Base-by-base conservation (phyloP, 2,797 vertebrate species). In the Phalloptychus januarius region DNA sequence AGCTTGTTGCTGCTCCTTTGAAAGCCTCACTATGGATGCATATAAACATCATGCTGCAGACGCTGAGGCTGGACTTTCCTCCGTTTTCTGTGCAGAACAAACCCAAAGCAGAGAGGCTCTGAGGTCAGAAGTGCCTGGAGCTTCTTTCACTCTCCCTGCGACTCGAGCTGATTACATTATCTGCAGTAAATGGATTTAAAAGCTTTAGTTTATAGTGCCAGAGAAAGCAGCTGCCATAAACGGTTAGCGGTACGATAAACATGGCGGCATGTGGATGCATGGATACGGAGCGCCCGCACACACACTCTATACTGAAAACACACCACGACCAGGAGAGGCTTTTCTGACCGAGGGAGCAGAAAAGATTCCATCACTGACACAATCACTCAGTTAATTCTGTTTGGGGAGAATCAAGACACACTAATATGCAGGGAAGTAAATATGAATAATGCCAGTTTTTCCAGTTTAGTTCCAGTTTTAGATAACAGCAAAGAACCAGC, bases 161-260 rank as follows among this genome's bases (percentile, higher is more conserved):
- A 86, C 83, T 85, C 78, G 31, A 81, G 75, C 75, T 92, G 83
- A 93, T 91, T 86, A 80, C 80, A 91, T 94, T 93, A 93, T 84
- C 85, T 76, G 76, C 79, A 82, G 85, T 76, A 88, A 92, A 93
- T 79, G 72, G 82, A 89, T 91, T 92, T 90, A 83, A 93, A 91
- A 91, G 89, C 83, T 90, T 90, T 82, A 88, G 85, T 89, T 93
- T 91, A 93, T 89, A 86, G 88, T 48, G 67, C 79, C 87, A 87
- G 86, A 90, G 87, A 89, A 88, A 90, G 81, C 82, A 87, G 80
- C 86, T 90, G 86, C 87, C 90, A 92, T 75, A 81, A 88, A 86
- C 91, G 87, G 91, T 94, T 93, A 91, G 75, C 20, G 44, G 38
- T 81, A 88, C 76, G 86, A 87, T 87, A 79, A 89, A 89, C 89